phyloP scores from a whole-genome alignment of 2,113 vertebrate genomes.

The Colinus virginianus region DNA sequence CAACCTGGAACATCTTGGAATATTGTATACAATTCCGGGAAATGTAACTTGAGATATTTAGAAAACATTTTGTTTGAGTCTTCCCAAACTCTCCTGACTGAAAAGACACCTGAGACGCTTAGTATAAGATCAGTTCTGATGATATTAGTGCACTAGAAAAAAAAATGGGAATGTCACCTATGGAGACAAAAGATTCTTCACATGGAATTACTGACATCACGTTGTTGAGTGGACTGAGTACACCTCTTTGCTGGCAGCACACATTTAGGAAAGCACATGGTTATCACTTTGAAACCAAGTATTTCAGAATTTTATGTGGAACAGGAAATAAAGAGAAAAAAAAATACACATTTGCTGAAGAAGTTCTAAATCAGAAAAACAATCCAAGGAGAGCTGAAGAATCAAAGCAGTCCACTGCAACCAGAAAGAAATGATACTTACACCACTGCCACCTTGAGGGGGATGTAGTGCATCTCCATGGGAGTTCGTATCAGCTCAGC shows the following conservation, averaged over 20 bases:
- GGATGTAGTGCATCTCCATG: slow-evolving; percentile 93
- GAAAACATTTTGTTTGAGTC: not conserved
- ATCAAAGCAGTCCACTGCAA: not conserved
- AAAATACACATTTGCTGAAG: not conserved
- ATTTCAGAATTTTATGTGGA: not conserved
- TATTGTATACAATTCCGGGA: not conserved
- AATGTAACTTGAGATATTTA: not conserved
- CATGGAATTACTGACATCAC: not conserved
- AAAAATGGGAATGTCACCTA: not conserved
- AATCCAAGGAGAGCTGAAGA: not conserved
- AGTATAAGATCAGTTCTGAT: not conserved
- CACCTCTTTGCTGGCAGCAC: not conserved
- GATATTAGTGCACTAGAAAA: not conserved
- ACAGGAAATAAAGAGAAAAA: not conserved
- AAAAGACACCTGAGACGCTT: not conserved
- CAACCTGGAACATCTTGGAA: not conserved
- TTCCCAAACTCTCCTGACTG: not conserved
- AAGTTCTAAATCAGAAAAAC: not conserved
- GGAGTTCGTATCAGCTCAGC: slow-evolving; percentile 92
- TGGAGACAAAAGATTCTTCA: not conserved
- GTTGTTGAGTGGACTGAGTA: not conserved
- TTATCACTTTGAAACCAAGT: not conserved
- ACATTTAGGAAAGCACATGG: not conserved
- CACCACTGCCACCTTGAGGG: slow-evolving; percentile 96
- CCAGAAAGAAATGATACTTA: slow-evolving; percentile 80